Conservation (phyloP, 2,888 invertebrate genomes). For the Cecidostiba fungosa region DNA sequence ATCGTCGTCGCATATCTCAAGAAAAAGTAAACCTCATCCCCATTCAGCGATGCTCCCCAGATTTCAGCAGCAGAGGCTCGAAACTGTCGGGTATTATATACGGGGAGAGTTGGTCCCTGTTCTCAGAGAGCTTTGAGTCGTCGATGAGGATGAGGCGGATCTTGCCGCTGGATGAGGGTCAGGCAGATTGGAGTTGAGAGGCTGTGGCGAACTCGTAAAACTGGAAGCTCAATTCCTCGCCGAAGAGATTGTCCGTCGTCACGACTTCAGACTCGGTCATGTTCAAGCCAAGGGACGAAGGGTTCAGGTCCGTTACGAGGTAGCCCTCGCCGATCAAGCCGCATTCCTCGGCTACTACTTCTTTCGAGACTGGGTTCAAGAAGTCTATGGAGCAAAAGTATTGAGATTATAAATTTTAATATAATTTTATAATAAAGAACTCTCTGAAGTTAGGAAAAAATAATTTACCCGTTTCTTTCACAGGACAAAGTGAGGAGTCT, state of each 20-base stretch:
- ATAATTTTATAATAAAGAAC: not conserved
- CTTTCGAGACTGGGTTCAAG: conserved; percentile 86
- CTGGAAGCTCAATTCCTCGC: conserved; percentile 81
- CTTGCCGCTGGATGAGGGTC: conserved; percentile 71
- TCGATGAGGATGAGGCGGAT: conserved; percentile 75
- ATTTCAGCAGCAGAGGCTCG: not conserved
- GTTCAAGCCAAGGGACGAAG: conserved; percentile 81
- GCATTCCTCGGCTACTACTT: conserved; percentile 89
- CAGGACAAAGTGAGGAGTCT: conserved; percentile 66
- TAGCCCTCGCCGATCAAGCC: conserved; percentile 85
- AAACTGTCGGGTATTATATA: conserved; percentile 42
- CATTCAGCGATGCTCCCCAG: conserved; percentile 7
- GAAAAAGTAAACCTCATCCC: not conserved
- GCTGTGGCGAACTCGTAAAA: conserved; percentile 81
- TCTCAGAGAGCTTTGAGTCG: conserved; percentile 66
- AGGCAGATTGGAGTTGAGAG: conserved; percentile 78
- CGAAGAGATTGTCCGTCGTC: conserved; percentile 81
- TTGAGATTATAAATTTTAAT: not conserved
- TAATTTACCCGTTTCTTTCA: conserved; percentile 76
- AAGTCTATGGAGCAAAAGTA: conserved; percentile 79
- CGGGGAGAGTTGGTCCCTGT: not conserved
- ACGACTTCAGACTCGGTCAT: conserved; percentile 82
- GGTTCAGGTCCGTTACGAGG: conserved; percentile 82
- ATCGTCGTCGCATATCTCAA: not conserved
- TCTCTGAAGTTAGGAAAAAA: not conserved